phyloP scores from a whole-genome alignment of 2,888 invertebrate species.

The Aleiodes leptofemur region DNA sequence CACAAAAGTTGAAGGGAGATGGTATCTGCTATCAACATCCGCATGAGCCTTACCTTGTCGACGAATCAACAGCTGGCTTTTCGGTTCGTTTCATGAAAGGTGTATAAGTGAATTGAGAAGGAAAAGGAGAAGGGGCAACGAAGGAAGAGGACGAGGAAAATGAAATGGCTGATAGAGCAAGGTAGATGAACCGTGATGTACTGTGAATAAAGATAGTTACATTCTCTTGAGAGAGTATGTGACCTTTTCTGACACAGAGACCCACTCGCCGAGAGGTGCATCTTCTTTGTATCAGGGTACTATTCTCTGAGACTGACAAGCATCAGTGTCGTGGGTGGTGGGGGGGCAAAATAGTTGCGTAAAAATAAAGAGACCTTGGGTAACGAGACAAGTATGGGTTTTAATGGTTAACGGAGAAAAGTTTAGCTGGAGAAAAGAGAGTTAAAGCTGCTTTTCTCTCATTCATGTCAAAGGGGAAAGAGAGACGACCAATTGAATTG shows the following conservation, averaged over 20 bases:
- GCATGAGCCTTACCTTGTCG: slow-evolving; percentile 43
- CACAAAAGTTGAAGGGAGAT: slow-evolving; percentile 36
- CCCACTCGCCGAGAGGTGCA: slow-evolving; percentile 65
- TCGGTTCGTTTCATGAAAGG: slow-evolving; percentile 39
- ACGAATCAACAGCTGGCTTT: slow-evolving; percentile 46
- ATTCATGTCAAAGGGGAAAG: slow-evolving; percentile 17
- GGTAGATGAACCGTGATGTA: slow-evolving; percentile 39
- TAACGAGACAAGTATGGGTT: slow-evolving; percentile 19
- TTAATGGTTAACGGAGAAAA: slow-evolving; percentile 13
- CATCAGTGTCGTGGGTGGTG: background rate
- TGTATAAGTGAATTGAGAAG: slow-evolving; percentile 23
- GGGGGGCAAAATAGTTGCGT: slow-evolving; percentile 28
- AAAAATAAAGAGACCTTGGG: slow-evolving; percentile 39
- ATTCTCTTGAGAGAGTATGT: slow-evolving; percentile 60
- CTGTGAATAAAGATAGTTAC: slow-evolving; percentile 44
- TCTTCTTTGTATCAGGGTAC: slow-evolving; percentile 41
- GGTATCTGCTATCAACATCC: slow-evolving; percentile 53
- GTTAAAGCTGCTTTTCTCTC: background rate
- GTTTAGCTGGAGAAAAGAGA: slow-evolving; percentile 2
- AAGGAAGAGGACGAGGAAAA: slow-evolving; percentile 33
- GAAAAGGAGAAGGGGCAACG: background rate
- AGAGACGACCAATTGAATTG: slow-evolving; percentile 28
- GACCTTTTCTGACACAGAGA: slow-evolving; percentile 75
- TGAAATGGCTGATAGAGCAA: slow-evolving; percentile 27
- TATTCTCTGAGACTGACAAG: slow-evolving; percentile 45